Evolutionary conservation across 2,113 vertebrate genomes (phyloP).

Genomic region (Erinaceus europaeus): DNA sequence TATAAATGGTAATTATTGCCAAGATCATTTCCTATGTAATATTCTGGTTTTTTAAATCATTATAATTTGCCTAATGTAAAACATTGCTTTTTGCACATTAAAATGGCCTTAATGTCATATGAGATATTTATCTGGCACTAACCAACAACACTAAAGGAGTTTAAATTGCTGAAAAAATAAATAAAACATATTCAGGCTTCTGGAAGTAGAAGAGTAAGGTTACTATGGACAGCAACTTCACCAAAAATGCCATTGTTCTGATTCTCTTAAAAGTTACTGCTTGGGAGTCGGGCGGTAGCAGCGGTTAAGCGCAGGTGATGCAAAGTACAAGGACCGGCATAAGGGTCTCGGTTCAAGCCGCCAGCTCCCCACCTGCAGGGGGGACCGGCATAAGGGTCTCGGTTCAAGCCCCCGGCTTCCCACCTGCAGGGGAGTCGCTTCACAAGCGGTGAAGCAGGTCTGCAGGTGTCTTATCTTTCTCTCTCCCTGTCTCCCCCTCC

Average conservation of each 20-base stretch:
- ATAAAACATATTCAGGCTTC: not conserved
- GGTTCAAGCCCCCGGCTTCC: no score
- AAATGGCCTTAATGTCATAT: conserved; percentile 2
- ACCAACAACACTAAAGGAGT: not conserved
- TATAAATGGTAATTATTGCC: not conserved
- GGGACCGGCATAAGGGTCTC: no score
- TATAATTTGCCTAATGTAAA: not conserved
- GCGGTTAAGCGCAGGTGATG: no score
- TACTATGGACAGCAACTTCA: not conserved
- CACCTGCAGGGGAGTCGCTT: no score
- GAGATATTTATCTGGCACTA: conserved; percentile 4
- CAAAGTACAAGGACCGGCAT: no score
- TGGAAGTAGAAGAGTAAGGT: not conserved
- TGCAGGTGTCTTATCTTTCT: no score
- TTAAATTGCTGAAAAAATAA: conserved; percentile 4
- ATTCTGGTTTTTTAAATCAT: not conserved
- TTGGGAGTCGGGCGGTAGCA: no score
- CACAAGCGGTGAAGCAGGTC: no score
- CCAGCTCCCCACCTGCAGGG: no score
- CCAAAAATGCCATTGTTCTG: not conserved
- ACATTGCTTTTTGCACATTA: not conserved
- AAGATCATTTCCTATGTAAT: not conserved
- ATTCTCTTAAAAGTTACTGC: not conserved
- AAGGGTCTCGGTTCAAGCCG: no score
- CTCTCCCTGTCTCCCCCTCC: no score